Evolutionary conservation across 1,140 invertebrate species (phyloP).

Genomic region (Musca vetustissima): DNA sequence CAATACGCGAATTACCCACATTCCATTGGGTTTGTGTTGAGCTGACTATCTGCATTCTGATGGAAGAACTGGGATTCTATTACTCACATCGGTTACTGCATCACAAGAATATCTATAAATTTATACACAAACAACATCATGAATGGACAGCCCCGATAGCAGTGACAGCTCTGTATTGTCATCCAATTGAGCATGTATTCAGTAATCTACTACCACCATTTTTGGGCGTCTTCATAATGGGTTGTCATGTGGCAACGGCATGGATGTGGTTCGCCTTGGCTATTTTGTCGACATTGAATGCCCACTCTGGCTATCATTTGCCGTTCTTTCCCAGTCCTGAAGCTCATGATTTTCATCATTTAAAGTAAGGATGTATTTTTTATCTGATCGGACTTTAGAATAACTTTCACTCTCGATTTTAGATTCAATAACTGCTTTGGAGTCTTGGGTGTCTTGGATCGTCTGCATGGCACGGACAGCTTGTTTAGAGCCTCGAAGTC

Average conservation of each 20-base stretch:
- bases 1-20: slow-evolving; percentile 72
- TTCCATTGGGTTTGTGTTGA: slow-evolving; percentile 83
- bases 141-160: slow-evolving; percentile 85
- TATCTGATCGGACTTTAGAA: neutral
- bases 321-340: slow-evolving; percentile 89
- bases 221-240: slow-evolving; percentile 77
- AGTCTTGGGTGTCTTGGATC: slow-evolving; percentile 80
- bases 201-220: slow-evolving; percentile 81
- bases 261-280: slow-evolving; percentile 84
- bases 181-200: slow-evolving; percentile 84
- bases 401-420: slow-evolving; percentile 17
- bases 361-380: slow-evolving; percentile 65
- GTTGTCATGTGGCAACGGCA: slow-evolving; percentile 78
- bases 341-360: slow-evolving; percentile 88
- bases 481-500: slow-evolving; percentile 73
- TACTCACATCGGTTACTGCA: slow-evolving; percentile 85
- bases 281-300: slow-evolving; percentile 78
- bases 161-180: slow-evolving; percentile 82
- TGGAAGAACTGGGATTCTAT: slow-evolving; percentile 85
- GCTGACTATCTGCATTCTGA: slow-evolving; percentile 73
- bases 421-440: slow-evolving; percentile 87
- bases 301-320: slow-evolving; percentile 87
- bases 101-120: slow-evolving; percentile 73
- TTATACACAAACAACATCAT: slow-evolving; percentile 85
- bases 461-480: slow-evolving; percentile 82